phyloP scores from a whole-genome alignment of 2,888 invertebrate genomes.

The Conops quadrifasciatus region DNA sequence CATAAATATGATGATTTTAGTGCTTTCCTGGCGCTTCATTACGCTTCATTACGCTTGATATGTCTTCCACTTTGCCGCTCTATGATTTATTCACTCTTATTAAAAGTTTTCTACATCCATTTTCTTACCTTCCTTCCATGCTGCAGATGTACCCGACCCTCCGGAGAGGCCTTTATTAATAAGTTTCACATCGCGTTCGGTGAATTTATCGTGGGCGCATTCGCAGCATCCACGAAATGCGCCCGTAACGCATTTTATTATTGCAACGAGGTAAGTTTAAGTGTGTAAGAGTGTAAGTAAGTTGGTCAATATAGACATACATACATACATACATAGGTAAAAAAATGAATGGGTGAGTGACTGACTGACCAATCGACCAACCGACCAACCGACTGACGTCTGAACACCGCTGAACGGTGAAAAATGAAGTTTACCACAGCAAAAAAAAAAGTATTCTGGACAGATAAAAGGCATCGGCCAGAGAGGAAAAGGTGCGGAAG shows the following conservation, averaged over 20 bases:
- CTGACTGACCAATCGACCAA: too few relatives aligned
- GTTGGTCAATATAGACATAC: background rate
- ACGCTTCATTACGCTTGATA: background rate
- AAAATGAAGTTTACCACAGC: too few relatives aligned
- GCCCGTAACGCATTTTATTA: conserved; percentile 76
- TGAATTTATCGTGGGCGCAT: conserved; percentile 79
- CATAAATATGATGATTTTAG: too few relatives aligned
- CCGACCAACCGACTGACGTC: background rate
- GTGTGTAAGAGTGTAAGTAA: background rate
- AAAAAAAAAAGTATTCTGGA: too few relatives aligned
- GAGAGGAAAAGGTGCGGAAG: too few relatives aligned
- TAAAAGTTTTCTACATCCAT: conserved; percentile 22
- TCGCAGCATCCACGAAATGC: conserved; percentile 75
- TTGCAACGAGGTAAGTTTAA: conserved; percentile 75
- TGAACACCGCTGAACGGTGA: too few relatives aligned
- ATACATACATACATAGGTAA: too few relatives aligned
- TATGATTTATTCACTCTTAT: conserved; percentile 34
- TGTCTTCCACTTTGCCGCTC: background rate
- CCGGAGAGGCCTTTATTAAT: conserved; percentile 77
- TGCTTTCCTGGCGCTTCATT: too few relatives aligned
- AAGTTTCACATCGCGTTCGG: conserved; percentile 77
- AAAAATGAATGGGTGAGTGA: too few relatives aligned
- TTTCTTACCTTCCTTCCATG: conserved; percentile 24
- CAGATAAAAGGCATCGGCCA: too few relatives aligned
- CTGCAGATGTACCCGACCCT: conserved; percentile 74